These are phyloP conservation scores for Venturia canescens DNA, from an alignment of 1,140 invertebrate species.

Conservation along the genomic window DNA sequence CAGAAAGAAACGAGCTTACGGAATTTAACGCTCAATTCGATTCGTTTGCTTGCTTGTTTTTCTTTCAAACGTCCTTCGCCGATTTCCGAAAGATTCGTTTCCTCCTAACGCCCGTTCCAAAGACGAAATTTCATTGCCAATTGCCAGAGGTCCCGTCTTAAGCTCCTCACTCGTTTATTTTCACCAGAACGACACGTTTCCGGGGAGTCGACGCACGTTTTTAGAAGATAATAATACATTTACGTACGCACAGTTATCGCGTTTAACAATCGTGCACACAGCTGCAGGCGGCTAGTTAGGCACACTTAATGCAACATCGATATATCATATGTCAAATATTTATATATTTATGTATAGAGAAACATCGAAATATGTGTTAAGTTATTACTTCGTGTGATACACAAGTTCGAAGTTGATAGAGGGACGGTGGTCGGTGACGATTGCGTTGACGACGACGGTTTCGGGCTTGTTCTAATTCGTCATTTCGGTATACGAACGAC, in stretches of 20 bases:
- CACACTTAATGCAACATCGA: slow-evolving; percentile 55
- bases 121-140: too few species aligned
- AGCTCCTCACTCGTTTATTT: too few species aligned
- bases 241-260: slow-evolving; percentile 45
- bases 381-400: slow-evolving; percentile 44
- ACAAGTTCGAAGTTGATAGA: slow-evolving; percentile 42
- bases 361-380: slow-evolving; percentile 23
- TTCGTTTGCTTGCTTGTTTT: too few species aligned
- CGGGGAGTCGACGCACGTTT: too few species aligned
- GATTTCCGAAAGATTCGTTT: too few species aligned
- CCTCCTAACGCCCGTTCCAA: too few species aligned
- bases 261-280: slow-evolving; percentile 73
- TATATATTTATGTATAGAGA: slow-evolving; percentile 20
- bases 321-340: slow-evolving; percentile 38
- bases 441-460: slow-evolving; percentile 11
- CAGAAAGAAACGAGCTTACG: too few species aligned
- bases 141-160: too few species aligned
- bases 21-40: too few species aligned
- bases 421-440: slow-evolving; percentile 30
- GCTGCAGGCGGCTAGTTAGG: slow-evolving; percentile 72
- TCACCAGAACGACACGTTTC: too few species aligned
- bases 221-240: neutral
- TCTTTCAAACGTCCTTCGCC: too few species aligned
- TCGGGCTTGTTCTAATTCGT: slow-evolving; percentile 37
- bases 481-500: slow-evolving; percentile 35